phyloP scores from a whole-genome alignment of 2,797 vertebrate genomes.

The Megalops cyprinoides region DNA sequence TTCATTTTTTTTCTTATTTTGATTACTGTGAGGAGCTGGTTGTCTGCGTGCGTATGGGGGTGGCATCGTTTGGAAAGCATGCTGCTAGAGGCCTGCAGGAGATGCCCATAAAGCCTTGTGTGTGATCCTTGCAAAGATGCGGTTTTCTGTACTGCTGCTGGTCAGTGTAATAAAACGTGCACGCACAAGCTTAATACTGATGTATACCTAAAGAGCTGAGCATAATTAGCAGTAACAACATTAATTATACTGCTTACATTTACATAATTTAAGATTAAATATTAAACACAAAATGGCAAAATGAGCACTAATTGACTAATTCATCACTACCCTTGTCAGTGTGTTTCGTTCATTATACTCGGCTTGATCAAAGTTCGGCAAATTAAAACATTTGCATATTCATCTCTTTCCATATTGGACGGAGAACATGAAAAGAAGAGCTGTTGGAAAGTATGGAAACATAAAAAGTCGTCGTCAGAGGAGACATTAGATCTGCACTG shows the following conservation, averaged over 20 bases:
- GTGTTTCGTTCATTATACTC: constrained; percentile 55
- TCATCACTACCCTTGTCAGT: constrained; percentile 68
- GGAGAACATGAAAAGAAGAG: background rate
- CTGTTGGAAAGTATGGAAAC: background rate
- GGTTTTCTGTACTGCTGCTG: background rate
- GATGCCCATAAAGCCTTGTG: background rate
- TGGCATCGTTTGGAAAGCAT: background rate
- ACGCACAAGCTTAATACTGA: background rate
- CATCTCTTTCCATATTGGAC: constrained; percentile 18
- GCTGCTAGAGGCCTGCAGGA: background rate
- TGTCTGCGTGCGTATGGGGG: background rate
- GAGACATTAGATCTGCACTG: no score
- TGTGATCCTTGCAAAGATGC: background rate
- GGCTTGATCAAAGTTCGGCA: constrained; percentile 63
- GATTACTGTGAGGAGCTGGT: background rate
- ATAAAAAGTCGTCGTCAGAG: no score
- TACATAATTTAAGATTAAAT: constrained; percentile 70
- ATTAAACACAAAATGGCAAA: constrained; percentile 68
- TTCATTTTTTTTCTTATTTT: constrained; percentile 12
- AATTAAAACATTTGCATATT: constrained; percentile 69
- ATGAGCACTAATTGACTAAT: constrained; percentile 73
- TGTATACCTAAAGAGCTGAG: constrained; percentile 29
- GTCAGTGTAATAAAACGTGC: background rate
- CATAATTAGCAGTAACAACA: constrained; percentile 46
- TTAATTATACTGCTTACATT: constrained; percentile 69